These are phyloP conservation scores for Phycodurus eques DNA, from an alignment of 2,113 vertebrate genomes.

Conservation along the genomic window DNA sequence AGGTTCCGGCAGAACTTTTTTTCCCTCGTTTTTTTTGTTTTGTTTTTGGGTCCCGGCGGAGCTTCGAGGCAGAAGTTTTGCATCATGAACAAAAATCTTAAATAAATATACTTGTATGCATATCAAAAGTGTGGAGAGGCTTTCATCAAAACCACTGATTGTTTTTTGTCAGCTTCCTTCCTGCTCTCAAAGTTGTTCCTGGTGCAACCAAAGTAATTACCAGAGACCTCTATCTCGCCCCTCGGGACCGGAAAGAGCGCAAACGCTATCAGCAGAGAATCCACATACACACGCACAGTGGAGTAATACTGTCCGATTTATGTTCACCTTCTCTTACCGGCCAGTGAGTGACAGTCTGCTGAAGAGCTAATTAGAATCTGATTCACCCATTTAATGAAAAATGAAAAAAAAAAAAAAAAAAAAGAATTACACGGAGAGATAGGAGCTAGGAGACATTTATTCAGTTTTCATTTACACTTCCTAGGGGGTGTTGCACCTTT, in stretches of 20 bases:
- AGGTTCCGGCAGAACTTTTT: no score
- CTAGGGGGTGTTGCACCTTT: constrained; percentile 27
- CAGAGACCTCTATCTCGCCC: constrained; percentile 61
- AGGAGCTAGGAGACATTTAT: constrained; percentile 71
- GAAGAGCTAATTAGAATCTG: constrained; percentile 80
- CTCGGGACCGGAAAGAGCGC: constrained; percentile 62
- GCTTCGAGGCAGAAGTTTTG: no score
- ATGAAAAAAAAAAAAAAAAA: constrained; percentile 73
- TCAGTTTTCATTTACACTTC: constrained; percentile 44
- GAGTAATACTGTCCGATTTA: constrained; percentile 67
- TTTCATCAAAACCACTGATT: constrained; percentile 54
- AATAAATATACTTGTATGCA: neutral
- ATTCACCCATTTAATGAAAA: constrained; percentile 78
- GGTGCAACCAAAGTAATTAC: constrained; percentile 71
- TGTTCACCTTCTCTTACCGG: constrained; percentile 53
- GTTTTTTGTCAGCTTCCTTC: constrained; percentile 46
- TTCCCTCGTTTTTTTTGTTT: no score
- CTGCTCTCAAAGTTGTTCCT: constrained; percentile 55
- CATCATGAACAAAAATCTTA: neutral
- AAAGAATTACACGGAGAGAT: constrained; percentile 74
- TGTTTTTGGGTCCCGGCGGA: no score
- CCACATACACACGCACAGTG: constrained; percentile 13
- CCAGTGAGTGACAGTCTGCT: constrained; percentile 67
- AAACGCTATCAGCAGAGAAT: constrained; percentile 35
- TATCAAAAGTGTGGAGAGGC: constrained; percentile 30